phyloP scores from a whole-genome alignment of 1,140 invertebrate genomes.

The Lamellibrachia luymesi region DNA sequence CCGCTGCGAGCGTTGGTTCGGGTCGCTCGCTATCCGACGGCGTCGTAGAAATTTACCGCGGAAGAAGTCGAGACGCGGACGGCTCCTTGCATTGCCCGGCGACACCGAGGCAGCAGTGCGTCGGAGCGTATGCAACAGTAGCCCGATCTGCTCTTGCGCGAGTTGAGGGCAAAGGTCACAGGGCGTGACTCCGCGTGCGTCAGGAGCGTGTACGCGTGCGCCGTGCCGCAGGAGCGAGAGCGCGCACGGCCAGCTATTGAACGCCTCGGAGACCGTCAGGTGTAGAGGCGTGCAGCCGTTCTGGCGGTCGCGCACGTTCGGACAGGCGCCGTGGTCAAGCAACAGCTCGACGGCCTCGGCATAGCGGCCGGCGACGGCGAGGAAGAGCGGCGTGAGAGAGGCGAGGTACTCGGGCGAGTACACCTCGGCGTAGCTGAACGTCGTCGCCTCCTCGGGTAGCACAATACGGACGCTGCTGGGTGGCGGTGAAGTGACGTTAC shows the following conservation, averaged over 20 bases:
- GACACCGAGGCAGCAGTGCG: neutral
- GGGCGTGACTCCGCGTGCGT: constrained; percentile 57
- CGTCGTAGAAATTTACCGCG: neutral
- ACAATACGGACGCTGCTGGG: neutral
- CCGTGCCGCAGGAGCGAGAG: constrained; percentile 61
- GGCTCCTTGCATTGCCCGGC: neutral
- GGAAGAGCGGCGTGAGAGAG: constrained; percentile 61
- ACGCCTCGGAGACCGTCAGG: constrained; percentile 59
- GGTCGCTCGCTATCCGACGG: neutral
- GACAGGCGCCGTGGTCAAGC: constrained; percentile 61
- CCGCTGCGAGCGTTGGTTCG: neutral
- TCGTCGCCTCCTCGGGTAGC: neutral
- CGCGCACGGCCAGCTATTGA: constrained; percentile 60
- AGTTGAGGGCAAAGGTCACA: constrained; percentile 51
- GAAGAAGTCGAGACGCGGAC: neutral
- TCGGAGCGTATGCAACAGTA: constrained; percentile 43
- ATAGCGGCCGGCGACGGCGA: constrained; percentile 61
- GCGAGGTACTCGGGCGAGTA: constrained; percentile 61
- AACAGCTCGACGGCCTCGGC: constrained; percentile 60
- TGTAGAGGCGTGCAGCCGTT: constrained; percentile 63
- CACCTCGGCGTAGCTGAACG: constrained; percentile 38
- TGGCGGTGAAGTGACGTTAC: neutral
- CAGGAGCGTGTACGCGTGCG: constrained; percentile 57
- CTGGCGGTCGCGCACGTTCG: constrained; percentile 57
- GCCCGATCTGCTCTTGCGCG: constrained; percentile 52